These are phyloP conservation scores for Hemicentrotus pulcherrimus DNA, from an alignment of 35 echinoderm and acorn worm species.

Conservation along the genomic window DNA sequence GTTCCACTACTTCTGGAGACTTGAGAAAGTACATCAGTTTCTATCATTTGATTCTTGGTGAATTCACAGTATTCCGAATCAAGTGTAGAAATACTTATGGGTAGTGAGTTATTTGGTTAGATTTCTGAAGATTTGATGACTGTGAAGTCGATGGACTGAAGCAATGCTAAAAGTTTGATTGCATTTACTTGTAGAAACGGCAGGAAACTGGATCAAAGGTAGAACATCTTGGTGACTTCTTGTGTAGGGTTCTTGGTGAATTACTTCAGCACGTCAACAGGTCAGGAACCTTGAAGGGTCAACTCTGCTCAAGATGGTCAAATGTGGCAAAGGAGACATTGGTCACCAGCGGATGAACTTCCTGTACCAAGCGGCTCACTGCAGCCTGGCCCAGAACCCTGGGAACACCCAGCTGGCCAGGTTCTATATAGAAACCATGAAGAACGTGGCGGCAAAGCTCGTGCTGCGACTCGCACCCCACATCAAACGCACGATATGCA, in stretches of 20 bases:
- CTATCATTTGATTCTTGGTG: too few relatives aligned
- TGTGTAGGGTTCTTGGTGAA: not conserved
- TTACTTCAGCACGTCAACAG: not conserved
- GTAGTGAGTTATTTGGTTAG: too few relatives aligned
- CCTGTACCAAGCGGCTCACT: conserved; percentile 71
- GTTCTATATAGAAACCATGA: conserved; percentile 80
- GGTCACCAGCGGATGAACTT: conserved; percentile 41
- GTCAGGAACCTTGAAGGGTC: not conserved
- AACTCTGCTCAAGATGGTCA: not conserved
- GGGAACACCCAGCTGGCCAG: conserved; percentile 76
- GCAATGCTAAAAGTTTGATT: too few relatives aligned
- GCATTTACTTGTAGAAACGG: too few relatives aligned
- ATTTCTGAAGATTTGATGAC: too few relatives aligned
- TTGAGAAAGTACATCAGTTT: not conserved
- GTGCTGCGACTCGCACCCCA: conserved; percentile 75
- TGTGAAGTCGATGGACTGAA: too few relatives aligned
- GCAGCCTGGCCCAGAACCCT: conserved; percentile 66
- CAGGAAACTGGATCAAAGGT: not conserved
- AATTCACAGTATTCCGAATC: too few relatives aligned
- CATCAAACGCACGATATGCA: conserved; percentile 94
- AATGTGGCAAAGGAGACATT: not conserved
- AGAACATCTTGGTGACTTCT: not conserved
- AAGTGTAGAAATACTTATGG: too few relatives aligned
- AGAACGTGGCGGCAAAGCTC: conserved; percentile 67
- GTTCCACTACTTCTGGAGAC: not conserved